phyloP scores from a whole-genome alignment of 2,113 vertebrate species.

The Lagopus muta region DNA sequence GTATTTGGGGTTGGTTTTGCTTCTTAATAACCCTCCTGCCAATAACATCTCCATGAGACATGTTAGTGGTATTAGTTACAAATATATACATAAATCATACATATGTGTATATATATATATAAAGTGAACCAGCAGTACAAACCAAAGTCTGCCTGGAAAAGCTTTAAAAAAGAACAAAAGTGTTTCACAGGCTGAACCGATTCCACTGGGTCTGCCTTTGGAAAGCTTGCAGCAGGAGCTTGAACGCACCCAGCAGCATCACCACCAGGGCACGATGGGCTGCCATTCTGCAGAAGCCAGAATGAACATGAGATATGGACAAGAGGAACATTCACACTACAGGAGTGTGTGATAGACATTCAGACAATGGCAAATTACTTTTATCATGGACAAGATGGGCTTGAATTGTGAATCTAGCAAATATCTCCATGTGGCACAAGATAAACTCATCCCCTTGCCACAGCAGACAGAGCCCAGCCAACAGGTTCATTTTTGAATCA shows the following conservation, averaged over 20 bases:
- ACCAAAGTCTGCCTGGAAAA: conserved; percentile 52
- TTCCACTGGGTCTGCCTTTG: neutral
- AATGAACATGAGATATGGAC: fast-evolving
- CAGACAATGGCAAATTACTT: neutral
- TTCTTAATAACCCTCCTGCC: conserved; percentile 14
- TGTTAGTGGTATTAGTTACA: conserved; percentile 26
- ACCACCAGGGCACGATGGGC: fast-evolving
- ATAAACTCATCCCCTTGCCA: neutral
- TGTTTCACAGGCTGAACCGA: neutral
- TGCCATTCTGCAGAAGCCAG: neutral
- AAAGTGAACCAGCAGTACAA: neutral
- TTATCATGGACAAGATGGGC: neutral
- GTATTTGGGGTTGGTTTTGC: neutral
- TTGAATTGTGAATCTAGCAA: neutral
- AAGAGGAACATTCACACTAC: fast-evolving
- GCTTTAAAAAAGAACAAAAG: conserved; percentile 32
- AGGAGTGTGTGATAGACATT: neutral
- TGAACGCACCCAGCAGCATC: neutral
- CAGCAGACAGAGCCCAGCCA: neutral
- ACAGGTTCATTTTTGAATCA: too few relatives aligned
- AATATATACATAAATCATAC: too few relatives aligned
- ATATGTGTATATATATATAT: neutral
- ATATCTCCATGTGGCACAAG: neutral
- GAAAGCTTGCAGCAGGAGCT: neutral
- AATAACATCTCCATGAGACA: neutral